Percentiles rank a stretch among this genome's conserved stretches.
These are phyloP conservation scores for Cottoperca gobio DNA, from an alignment of 2,797 vertebrate species.

Conservation along the genomic window DNA sequence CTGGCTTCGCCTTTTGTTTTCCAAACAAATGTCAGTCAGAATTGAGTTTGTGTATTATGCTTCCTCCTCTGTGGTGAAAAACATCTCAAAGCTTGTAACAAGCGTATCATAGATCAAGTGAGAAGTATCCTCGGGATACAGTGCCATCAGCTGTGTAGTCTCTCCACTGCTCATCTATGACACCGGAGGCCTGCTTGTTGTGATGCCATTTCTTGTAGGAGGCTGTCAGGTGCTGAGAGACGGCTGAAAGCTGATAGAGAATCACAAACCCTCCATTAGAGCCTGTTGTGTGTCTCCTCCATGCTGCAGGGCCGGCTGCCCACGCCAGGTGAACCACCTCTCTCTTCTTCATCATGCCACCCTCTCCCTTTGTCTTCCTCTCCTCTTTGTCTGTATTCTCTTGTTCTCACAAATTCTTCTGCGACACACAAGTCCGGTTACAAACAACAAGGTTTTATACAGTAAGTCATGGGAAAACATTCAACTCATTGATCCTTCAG, in stretches of 20 bases:
- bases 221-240: constrained; percentile 51
- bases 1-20: constrained; percentile 34
- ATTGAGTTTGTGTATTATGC: constrained; percentile 31
- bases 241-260: constrained; percentile 22
- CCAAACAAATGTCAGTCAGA: constrained; percentile 41
- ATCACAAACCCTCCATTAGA: constrained; percentile 45
- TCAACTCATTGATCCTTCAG: constrained; percentile 12
- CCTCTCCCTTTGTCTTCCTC: constrained; percentile 2
- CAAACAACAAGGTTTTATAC: background rate
- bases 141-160: constrained; percentile 12
- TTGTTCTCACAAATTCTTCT: background rate
- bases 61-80: constrained; percentile 45
- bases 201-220: constrained; percentile 51
- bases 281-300: constrained; percentile 40
- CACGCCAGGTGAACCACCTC: constrained; percentile 60
- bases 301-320: constrained; percentile 39
- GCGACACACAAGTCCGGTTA: background rate
- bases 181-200: constrained; percentile 42
- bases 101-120: constrained; percentile 22
- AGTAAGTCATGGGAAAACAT: constrained; percentile 4
- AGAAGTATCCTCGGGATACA: constrained; percentile 5
- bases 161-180: constrained; percentile 37
- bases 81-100: constrained; percentile 39
- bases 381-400: background rate
- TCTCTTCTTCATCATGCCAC: background rate